These are phyloP conservation scores for Omphaloscelis lunosa DNA, from an alignment of 2,888 invertebrate genomes.

Conservation along the genomic window DNA sequence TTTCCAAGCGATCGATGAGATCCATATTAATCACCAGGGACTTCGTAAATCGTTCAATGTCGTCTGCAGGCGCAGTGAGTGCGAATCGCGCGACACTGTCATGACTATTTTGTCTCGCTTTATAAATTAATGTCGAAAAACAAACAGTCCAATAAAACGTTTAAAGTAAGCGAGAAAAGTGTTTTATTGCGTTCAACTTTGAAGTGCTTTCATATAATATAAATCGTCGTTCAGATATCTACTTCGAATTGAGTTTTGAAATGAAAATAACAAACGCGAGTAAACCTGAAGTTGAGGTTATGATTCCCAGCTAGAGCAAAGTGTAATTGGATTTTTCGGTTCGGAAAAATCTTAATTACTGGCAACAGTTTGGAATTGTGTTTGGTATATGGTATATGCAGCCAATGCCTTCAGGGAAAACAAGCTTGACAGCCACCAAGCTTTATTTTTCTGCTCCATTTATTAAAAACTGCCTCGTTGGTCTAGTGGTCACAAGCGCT, in stretches of 20 bases:
- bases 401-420: slow-evolving; percentile 5
- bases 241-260: slow-evolving; percentile 31
- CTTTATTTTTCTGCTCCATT: slow-evolving; percentile 19
- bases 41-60: slow-evolving; percentile 77
- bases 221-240: slow-evolving; percentile 32
- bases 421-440: slow-evolving; percentile 1
- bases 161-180: slow-evolving; percentile 43
- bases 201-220: slow-evolving; percentile 29
- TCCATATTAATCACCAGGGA: slow-evolving; percentile 73
- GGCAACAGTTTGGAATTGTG: slow-evolving; percentile 31
- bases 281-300: slow-evolving; percentile 9
- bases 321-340: slow-evolving; percentile 42
- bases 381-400: slow-evolving; percentile 7
- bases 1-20: slow-evolving; percentile 66
- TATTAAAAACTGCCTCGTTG: slow-evolving; percentile 39
- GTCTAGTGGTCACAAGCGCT: too few relatives aligned
- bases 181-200: slow-evolving; percentile 43
- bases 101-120: slow-evolving; percentile 70
- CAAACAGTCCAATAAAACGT: slow-evolving; percentile 54
- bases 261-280: slow-evolving; percentile 36
- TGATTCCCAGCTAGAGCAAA: slow-evolving; percentile 20
- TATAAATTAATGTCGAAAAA: slow-evolving; percentile 59
- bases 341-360: slow-evolving; percentile 40
- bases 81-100: slow-evolving; percentile 71
- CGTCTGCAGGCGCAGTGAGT: slow-evolving; percentile 74